Evolutionary conservation across 2,113 vertebrate genomes (phyloP), one percentile per base, ranked within the genome.

Genomic region (Micromys minutus): DNA sequence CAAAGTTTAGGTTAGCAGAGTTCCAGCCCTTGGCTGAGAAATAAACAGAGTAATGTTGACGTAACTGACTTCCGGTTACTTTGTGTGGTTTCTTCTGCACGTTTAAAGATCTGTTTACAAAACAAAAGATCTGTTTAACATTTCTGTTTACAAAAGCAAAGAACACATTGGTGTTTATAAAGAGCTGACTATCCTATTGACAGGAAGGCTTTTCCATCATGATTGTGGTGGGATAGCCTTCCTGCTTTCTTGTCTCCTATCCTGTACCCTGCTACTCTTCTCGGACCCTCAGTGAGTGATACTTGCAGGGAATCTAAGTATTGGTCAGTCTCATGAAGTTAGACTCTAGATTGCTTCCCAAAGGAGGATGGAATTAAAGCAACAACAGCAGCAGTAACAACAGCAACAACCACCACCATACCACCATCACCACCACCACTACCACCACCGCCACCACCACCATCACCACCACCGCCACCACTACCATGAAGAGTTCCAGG

Each of bases 11-110:
- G 93, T 94, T 95, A 96, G 93, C 89, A 34, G n/a, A 88, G 83
- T 93, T 93, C 76, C 94, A 95, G 85, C 77, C 93, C 36, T 34
- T 13, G 86, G n/a, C 91, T 95, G 94, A 93, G 91, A 94, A 94
- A 90, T 90, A 96, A 87, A 81, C 72, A 87, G 61, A 26, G 84
- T 69, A 76, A 96, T 96, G 92, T 93, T 85, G 94, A 96, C 71
- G 83, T 91, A 94, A 97, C 89, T 97, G 91, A 95, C 94, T 93
- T 95, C 85, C 77, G 86, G 72, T 95, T 96, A 59, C 85, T 88
- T 88, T 57, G 45, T 86, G 92, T 80, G 89, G 87, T 88, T 97
- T 85, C 87, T 76, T 89, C 77, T 90, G 84, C 72, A 42, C 93
- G 80, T 92, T 96, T 95, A 79, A 95, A 67, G 65, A 67, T 67